Evolutionary conservation across 1,140 invertebrate species (phyloP).

Genomic region (Sycophila sp.): DNA sequence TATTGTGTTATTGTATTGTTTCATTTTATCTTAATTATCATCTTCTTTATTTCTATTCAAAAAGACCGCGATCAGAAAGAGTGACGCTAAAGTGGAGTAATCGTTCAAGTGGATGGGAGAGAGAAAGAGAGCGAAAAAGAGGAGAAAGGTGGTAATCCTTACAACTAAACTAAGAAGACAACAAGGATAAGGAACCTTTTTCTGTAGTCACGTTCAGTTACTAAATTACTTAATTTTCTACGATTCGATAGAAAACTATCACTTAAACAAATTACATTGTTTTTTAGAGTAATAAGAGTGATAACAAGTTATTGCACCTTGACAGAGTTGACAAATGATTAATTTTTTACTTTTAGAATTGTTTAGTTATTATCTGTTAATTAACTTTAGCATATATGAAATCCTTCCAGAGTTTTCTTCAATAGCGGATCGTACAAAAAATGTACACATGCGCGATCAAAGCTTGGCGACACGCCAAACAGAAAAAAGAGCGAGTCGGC

Average conservation of each 20-base stretch:
- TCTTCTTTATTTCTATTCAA: slow-evolving; percentile 10
- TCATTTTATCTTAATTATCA: not conserved
- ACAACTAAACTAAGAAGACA: not conserved
- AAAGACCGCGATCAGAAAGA: slow-evolving; percentile 8
- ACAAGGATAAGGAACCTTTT: not conserved
- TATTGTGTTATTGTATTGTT: slow-evolving; percentile 1
- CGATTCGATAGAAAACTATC: too few species aligned
- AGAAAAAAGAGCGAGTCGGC: slow-evolving; percentile 40
- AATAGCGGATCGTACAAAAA: not conserved
- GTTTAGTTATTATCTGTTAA: too few species aligned
- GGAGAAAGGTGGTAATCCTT: not conserved
- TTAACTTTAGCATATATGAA: too few species aligned
- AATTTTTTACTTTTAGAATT: too few species aligned
- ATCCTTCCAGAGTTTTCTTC: not conserved
- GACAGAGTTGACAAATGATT: too few species aligned
- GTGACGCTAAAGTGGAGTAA: slow-evolving; percentile 12
- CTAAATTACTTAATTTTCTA: too few species aligned
- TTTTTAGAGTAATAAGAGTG: too few species aligned
- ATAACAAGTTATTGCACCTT: too few species aligned
- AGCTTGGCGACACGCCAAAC: not conserved
- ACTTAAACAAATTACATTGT: too few species aligned
- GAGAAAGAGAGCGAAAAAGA: not conserved
- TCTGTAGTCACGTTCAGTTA: too few species aligned
- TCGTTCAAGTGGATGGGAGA: not conserved
- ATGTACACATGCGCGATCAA: too few species aligned